A percentile compares a stretch with the other conserved stretches of the same genome.
Evolutionary conservation across 2,888 invertebrate genomes (phyloP).

Genomic region (Euclidia mi): DNA sequence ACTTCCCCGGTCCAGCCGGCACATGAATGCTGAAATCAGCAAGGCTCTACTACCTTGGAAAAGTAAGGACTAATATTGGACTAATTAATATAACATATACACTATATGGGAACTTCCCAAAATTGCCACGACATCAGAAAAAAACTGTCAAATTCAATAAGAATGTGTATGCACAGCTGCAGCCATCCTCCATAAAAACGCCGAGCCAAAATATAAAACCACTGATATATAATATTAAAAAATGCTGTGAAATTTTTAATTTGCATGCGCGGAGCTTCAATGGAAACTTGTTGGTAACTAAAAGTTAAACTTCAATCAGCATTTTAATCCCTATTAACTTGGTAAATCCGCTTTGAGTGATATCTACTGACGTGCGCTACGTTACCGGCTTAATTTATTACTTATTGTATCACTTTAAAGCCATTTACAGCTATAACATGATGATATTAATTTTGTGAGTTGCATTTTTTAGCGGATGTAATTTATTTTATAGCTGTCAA

Average conservation of each 20-base stretch:
- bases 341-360: conserved; percentile 31
- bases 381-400: background rate
- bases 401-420: background rate
- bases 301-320: conserved; percentile 40
- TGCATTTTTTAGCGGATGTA: no score
- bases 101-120: no score
- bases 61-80: no score
- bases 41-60: no score
- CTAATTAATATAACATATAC: no score
- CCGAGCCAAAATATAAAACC: background rate
- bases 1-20: no score
- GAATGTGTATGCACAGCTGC: no score
- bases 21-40: no score
- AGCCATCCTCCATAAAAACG: no score
- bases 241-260: conserved; percentile 1
- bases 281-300: conserved; percentile 27
- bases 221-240: background rate
- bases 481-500: no score
- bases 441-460: background rate
- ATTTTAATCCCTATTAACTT: conserved; percentile 31
- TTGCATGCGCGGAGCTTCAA: conserved; percentile 14
- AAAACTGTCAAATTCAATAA: no score
- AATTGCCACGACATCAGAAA: no score
- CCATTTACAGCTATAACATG: background rate
- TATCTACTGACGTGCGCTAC: conserved; percentile 11